Evolutionary conservation across 2,797 vertebrate species (phyloP).

Genomic region (Rhabdomys pumilio): DNA sequence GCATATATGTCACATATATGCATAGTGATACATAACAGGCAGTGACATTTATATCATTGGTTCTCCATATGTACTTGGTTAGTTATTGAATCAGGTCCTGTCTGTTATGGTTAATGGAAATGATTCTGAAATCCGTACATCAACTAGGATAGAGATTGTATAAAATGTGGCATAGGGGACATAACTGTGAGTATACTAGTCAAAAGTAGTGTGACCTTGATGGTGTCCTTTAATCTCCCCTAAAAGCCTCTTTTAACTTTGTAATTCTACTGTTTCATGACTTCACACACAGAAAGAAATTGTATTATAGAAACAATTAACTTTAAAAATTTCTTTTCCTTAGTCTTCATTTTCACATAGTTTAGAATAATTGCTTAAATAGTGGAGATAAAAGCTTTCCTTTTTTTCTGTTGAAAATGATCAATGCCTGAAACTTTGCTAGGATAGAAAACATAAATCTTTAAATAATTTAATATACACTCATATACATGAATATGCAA

Average conservation of each 20-base stretch:
- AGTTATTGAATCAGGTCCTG: conserved; percentile 1
- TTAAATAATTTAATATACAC: conserved; percentile 77
- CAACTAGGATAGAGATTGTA: conserved; percentile 6
- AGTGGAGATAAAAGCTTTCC: conserved; percentile 65
- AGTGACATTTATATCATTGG: not conserved
- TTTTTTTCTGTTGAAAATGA: conserved; percentile 74
- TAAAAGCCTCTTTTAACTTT: conserved; percentile 43
- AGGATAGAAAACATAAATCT: conserved; percentile 76
- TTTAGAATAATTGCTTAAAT: conserved; percentile 79
- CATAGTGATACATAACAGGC: not conserved
- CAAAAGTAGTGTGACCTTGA: conserved; percentile 54
- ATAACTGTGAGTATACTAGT: not conserved
- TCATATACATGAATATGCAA: conserved; percentile 72
- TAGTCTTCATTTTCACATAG: conserved; percentile 71
- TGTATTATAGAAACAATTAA: conserved; percentile 70
- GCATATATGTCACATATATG: not conserved
- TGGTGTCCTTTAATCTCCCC: not conserved
- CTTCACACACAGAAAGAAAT: conserved; percentile 69
- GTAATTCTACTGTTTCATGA: conserved; percentile 48
- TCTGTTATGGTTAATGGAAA: not conserved
- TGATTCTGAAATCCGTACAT: not conserved
- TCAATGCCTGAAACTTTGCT: conserved; percentile 71
- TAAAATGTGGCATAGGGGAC: not conserved
- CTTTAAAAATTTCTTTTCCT: conserved; percentile 31
- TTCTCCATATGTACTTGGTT: not conserved